Conservation (phyloP, 2,797 vertebrate species). For the Paratrypauchen microcephalus region DNA sequence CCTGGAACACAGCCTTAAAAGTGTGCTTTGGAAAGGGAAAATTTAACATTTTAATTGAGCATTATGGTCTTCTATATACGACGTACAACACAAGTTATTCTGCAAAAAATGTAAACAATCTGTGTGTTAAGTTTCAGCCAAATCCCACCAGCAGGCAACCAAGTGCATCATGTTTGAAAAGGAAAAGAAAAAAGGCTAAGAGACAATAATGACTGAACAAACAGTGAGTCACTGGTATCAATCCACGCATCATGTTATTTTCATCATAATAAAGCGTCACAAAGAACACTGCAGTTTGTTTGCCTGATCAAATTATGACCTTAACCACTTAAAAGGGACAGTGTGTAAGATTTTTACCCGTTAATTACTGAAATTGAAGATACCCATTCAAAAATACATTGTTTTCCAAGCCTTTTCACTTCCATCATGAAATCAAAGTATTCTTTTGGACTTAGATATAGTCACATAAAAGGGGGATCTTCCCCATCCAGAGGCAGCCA, state of each 20-base stretch:
- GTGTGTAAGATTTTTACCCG: no score
- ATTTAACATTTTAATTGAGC: not conserved
- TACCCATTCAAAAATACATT: no score
- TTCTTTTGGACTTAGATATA: no score
- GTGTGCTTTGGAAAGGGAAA: not conserved
- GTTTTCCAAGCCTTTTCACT: no score
- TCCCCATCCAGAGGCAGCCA: no score
- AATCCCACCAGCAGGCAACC: slow-evolving; percentile 2
- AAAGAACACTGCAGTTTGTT: not conserved
- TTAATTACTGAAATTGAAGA: no score
- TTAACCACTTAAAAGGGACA: no score
- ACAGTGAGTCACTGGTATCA: slow-evolving; percentile 6
- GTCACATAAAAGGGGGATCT: no score
- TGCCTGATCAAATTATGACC: not conserved
- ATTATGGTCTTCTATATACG: not conserved
- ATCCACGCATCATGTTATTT: slow-evolving; percentile 2
- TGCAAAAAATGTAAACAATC: not conserved
- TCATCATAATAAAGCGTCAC: not conserved
- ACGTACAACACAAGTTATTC: not conserved
- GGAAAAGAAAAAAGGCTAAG: no score
- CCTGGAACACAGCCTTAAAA: not conserved
- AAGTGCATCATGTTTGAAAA: slow-evolving; percentile 3
- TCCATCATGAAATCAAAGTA: no score
- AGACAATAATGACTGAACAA: slow-evolving; percentile 10
- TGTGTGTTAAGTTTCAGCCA: not conserved